phyloP scores from a whole-genome alignment of 1,140 invertebrate species.

The Drosophila leontia region DNA sequence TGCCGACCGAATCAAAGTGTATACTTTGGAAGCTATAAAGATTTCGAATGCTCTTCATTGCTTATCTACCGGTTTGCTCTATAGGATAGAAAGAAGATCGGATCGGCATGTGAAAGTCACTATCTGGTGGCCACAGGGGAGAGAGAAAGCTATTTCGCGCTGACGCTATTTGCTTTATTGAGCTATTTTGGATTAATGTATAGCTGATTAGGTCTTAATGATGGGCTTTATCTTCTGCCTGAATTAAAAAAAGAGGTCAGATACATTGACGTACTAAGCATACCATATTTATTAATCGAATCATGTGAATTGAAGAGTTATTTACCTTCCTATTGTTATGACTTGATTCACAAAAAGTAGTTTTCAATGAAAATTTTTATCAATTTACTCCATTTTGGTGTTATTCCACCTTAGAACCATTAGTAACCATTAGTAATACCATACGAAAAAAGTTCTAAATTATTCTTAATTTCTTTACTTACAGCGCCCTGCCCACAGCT shows the following conservation, averaged over 20 bases:
- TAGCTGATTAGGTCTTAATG: constrained; percentile 29
- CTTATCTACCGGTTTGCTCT: constrained; percentile 29
- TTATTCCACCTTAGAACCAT: too few relatives aligned
- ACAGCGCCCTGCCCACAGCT: constrained; percentile 90
- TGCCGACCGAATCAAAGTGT: constrained; percentile 3
- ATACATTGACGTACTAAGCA: too few relatives aligned
- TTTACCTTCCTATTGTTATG: background rate
- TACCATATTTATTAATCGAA: background rate
- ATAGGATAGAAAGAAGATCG: constrained; percentile 4
- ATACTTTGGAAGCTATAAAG: constrained; percentile 5
- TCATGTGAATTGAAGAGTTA: background rate
- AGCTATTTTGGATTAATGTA: constrained; percentile 19
- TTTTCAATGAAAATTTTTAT: too few relatives aligned
- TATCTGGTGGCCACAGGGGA: background rate
- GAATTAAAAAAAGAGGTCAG: constrained; percentile 4
- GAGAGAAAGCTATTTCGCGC: constrained; percentile 28
- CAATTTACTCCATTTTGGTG: too few relatives aligned
- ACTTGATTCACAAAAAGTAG: too few relatives aligned
- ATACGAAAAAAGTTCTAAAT: background rate
- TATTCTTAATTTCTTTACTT: constrained; percentile 76
- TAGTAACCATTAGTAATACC: too few relatives aligned
- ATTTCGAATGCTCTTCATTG: constrained; percentile 48
- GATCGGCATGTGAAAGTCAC: constrained; percentile 32
- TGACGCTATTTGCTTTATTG: background rate
- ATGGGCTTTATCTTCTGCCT: background rate